Conservation (phyloP, 2,888 invertebrate genomes). For the Cerastis leucographa region DNA sequence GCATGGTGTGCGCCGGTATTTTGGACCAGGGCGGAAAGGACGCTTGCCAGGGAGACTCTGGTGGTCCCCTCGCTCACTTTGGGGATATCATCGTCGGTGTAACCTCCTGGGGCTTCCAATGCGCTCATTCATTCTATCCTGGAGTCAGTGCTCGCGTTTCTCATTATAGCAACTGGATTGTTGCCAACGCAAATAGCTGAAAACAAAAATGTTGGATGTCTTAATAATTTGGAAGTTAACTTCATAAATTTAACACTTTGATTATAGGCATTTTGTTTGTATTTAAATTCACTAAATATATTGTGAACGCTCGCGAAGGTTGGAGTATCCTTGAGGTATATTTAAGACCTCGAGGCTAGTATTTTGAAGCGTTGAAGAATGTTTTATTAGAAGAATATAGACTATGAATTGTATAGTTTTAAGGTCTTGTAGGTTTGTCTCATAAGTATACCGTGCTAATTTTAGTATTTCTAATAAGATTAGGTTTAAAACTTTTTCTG, state of each 20-base stretch:
- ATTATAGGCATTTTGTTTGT: neutral
- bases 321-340: neutral
- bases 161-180: constrained; percentile 76
- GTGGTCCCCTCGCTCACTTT: constrained; percentile 83
- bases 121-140: constrained; percentile 86
- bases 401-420: neutral
- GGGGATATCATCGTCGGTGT: constrained; percentile 83
- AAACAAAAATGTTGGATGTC: neutral
- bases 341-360: neutral
- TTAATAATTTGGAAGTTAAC: neutral
- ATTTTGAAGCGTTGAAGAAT: neutral
- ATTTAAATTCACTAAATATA: neutral
- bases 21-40: constrained; percentile 74
- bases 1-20: constrained; percentile 80
- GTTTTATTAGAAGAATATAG: neutral
- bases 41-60: constrained; percentile 88
- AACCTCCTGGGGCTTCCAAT: constrained; percentile 87
- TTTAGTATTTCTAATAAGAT: neutral
- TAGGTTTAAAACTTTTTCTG: neutral
- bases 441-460: neutral
- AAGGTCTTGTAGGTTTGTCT: too few relatives aligned
- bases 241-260: neutral
- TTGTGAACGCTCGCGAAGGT: neutral
- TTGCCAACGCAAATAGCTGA: constrained; percentile 50
- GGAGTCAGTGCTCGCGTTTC: constrained; percentile 88